Conservation (phyloP, 2,797 vertebrate species). For the Eremophila alpestris region DNA sequence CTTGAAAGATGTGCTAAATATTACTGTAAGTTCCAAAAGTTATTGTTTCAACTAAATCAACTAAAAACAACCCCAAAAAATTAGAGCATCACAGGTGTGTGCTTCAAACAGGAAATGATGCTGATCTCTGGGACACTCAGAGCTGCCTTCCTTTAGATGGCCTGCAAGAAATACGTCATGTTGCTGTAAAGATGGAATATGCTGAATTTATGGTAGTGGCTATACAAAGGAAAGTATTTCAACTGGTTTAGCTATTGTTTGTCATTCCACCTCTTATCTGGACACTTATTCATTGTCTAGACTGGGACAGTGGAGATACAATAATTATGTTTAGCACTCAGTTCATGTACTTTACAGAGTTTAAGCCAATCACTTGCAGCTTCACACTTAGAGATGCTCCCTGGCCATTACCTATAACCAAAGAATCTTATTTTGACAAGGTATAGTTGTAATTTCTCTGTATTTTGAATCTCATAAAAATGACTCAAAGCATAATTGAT, state of each 20-base stretch:
- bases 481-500: background rate
- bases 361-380: background rate
- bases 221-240: background rate
- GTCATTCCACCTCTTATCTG: background rate
- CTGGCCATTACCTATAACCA: background rate
- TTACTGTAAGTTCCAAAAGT: slow-evolving; percentile 14
- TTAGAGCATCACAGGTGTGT: background rate
- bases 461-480: background rate
- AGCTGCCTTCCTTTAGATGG: background rate
- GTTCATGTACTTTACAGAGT: background rate
- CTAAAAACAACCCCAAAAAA: background rate
- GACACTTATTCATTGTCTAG: background rate
- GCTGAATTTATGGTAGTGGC: background rate
- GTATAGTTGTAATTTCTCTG: background rate
- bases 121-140: background rate
- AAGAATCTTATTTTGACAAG: background rate
- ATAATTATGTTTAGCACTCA: background rate
- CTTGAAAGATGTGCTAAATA: background rate
- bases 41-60: background rate
- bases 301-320: background rate
- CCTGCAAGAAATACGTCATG: background rate
- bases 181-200: background rate
- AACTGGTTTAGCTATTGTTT: background rate
- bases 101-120: background rate
- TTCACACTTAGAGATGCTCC: background rate